Conservation (phyloP, 1,140 invertebrate species). For the Vanessa tameamea region DNA sequence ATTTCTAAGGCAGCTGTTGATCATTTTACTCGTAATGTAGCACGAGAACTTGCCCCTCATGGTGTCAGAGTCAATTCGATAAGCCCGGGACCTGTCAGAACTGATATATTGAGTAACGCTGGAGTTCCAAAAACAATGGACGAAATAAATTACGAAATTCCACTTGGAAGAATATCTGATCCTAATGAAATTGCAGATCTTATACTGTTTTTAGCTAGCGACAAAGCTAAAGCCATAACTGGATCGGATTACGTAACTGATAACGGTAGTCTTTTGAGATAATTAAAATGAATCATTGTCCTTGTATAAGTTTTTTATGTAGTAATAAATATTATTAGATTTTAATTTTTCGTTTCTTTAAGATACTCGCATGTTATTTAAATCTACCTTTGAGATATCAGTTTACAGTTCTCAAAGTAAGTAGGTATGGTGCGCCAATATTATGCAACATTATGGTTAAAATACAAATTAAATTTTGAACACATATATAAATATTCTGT, state of each 20-base stretch:
- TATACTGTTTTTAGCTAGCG: constrained; percentile 22
- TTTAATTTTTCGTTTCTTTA: too few species aligned
- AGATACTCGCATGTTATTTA: too few species aligned
- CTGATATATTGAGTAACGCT: constrained; percentile 17
- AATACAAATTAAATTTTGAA: too few species aligned
- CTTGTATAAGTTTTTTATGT: too few species aligned
- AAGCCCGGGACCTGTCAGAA: constrained; percentile 33
- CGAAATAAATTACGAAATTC: background rate
- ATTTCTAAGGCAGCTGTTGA: constrained; percentile 35
- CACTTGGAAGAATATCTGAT: constrained; percentile 17
- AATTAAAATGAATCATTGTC: background rate
- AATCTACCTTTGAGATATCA: too few species aligned
- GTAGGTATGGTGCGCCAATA: too few species aligned
- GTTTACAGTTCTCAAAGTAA: too few species aligned
- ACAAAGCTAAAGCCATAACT: constrained; percentile 19
- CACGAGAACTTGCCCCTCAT: constrained; percentile 26
- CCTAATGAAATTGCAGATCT: constrained; percentile 23
- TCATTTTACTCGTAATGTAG: constrained; percentile 27
- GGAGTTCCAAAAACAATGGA: background rate
- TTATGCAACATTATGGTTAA: too few species aligned
- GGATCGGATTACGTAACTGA: constrained; percentile 23
- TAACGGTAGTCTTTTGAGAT: background rate
- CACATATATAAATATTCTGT: too few species aligned
- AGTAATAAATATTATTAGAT: too few species aligned
- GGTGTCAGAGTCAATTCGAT: constrained; percentile 36